Evolutionary conservation across 2,113 vertebrate species (phyloP).

Genomic region (Mastomys natalensis): DNA sequence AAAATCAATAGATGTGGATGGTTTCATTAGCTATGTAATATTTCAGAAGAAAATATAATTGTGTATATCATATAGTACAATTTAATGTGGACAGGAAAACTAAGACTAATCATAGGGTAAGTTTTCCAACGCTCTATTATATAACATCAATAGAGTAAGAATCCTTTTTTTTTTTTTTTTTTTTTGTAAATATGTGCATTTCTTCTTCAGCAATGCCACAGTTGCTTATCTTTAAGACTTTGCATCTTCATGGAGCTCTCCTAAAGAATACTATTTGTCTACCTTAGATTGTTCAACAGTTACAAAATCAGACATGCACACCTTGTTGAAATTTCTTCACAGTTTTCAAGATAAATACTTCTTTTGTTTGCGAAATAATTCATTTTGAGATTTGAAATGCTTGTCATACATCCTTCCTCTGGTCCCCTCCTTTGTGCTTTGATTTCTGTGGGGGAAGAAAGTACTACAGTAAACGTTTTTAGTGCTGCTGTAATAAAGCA

Average conservation of each 20-base stretch:
- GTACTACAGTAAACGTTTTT: not conserved
- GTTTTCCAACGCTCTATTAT: not conserved
- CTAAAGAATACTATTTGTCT: not conserved
- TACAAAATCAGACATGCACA: not conserved
- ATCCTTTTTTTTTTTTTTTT: too few species aligned
- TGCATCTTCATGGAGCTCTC: not conserved
- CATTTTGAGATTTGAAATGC: not conserved
- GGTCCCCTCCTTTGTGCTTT: accelerated
- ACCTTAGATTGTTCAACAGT: not conserved
- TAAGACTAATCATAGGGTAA: not conserved
- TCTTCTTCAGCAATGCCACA: not conserved
- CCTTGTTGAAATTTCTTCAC: not conserved
- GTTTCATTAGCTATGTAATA: slow-evolving; percentile 27
- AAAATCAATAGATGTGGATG: slow-evolving; percentile 33
- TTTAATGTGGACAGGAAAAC: not conserved
- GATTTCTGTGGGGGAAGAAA: not conserved
- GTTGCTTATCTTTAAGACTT: not conserved
- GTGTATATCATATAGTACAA: not conserved
- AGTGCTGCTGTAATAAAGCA: not conserved
- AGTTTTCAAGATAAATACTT: not conserved
- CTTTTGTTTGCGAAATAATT: not conserved
- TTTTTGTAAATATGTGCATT: not conserved
- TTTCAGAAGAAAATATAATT: not conserved
- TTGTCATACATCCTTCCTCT: accelerated
- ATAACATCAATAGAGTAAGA: not conserved